Conservation (phyloP, 2,888 invertebrate species). For the Agrotis ipsilon region DNA sequence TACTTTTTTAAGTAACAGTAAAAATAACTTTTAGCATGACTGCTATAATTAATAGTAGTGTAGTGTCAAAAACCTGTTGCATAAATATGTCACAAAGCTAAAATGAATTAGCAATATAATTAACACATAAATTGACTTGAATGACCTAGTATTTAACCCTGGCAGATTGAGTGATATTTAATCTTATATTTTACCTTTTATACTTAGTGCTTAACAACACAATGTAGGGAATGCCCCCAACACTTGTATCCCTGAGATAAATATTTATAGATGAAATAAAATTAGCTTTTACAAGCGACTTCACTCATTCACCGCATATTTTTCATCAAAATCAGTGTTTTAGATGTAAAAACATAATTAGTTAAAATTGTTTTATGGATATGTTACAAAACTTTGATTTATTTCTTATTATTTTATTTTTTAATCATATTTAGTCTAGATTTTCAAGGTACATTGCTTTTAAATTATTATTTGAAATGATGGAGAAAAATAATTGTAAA, state of each 20-base stretch:
- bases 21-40: constrained; percentile 35
- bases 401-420: no score
- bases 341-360: no score
- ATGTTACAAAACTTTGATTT: background rate
- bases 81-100: constrained; percentile 27
- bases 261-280: no score
- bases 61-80: constrained; percentile 48
- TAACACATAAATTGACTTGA: constrained; percentile 49
- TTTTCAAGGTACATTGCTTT: no score
- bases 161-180: constrained; percentile 32
- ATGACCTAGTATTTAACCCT: constrained; percentile 45
- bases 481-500: no score
- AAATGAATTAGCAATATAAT: constrained; percentile 35
- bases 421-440: no score
- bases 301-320: no score
- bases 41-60: constrained; percentile 25
- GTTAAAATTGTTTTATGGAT: background rate
- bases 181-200: constrained; percentile 16
- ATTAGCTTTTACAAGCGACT: no score
- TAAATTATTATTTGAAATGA: no score
- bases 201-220: background rate
- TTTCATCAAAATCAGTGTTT: no score
- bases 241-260: no score
- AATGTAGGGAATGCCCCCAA: constrained; percentile 5
- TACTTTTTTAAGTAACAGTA: constrained; percentile 22